These are phyloP conservation scores for Melanotaenia parkinsoni DNA, from an alignment of 2,797 vertebrate species.

Conservation along the genomic window DNA sequence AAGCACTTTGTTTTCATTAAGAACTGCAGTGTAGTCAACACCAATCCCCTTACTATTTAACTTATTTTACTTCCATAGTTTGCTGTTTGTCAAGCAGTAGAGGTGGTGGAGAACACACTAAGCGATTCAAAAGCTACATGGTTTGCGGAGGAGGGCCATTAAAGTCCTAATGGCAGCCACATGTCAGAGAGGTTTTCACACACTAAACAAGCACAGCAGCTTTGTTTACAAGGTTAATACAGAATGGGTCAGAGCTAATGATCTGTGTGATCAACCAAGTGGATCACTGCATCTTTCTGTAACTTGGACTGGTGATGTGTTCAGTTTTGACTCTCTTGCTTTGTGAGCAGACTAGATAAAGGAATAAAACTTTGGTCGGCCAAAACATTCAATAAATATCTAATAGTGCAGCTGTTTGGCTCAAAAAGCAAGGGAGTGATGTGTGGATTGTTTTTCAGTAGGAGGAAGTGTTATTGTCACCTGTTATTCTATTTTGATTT, in stretches of 20 bases:
- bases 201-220: constrained; percentile 52
- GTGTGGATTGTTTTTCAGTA: constrained; percentile 26
- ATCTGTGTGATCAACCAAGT: constrained; percentile 45
- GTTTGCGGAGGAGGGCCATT: constrained; percentile 70
- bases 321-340: background rate
- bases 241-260: constrained; percentile 46
- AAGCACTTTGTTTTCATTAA: constrained; percentile 27
- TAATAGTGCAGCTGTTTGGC: constrained; percentile 27
- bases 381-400: constrained; percentile 21
- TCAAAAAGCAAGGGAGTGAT: constrained; percentile 11
- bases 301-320: constrained; percentile 1
- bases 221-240: constrained; percentile 63
- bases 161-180: constrained; percentile 63
- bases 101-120: constrained; percentile 4
- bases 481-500: too few species aligned
- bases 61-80: too few species aligned
- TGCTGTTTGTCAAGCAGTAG: background rate
- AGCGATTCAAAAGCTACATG: constrained; percentile 48
- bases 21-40: constrained; percentile 11
- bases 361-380: constrained; percentile 1
- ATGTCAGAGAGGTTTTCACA: constrained; percentile 55
- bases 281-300: background rate
- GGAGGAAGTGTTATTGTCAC: background rate
- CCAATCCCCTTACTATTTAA: constrained; percentile 12
- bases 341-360: constrained; percentile 10